phyloP scores from a whole-genome alignment of 2,113 vertebrate species.

The Oplegnathus fasciatus region DNA sequence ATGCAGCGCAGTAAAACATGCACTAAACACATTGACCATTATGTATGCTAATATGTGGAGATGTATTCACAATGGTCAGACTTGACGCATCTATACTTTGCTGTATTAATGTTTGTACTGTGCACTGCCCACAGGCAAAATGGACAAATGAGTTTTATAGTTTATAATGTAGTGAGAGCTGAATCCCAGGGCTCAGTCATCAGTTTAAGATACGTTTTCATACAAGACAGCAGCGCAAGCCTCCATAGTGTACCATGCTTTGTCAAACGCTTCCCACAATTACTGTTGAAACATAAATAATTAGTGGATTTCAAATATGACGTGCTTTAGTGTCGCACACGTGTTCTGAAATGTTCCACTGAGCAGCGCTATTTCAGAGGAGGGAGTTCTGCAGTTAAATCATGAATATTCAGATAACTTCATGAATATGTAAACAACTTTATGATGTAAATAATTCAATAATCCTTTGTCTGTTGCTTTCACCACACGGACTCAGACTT shows the following conservation, averaged over 20 bases:
- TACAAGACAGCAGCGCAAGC: not conserved
- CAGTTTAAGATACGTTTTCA: constrained; percentile 1
- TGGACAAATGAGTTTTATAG: constrained; percentile 18
- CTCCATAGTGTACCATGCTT: not conserved
- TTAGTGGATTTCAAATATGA: not conserved
- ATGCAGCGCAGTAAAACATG: constrained; percentile 17
- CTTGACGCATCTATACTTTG: constrained; percentile 10
- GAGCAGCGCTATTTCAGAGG: not conserved
- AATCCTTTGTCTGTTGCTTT: constrained; percentile 44
- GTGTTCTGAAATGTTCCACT: not conserved
- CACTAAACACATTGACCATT: constrained; percentile 22
- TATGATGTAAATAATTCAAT: constrained; percentile 67
- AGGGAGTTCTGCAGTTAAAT: constrained; percentile 25
- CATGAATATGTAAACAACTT: constrained; percentile 64
- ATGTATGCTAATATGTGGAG: constrained; percentile 38
- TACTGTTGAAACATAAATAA: not conserved
- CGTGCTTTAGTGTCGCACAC: not conserved
- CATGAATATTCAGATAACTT: constrained; percentile 46
- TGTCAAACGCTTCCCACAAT: not conserved
- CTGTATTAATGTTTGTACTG: constrained; percentile 27
- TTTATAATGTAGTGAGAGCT: constrained; percentile 30
- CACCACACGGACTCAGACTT: constrained; percentile 9
- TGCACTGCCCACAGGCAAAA: not conserved
- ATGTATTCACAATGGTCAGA: constrained; percentile 22
- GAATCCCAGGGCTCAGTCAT: not conserved